Base-by-base conservation (phyloP, 2,113 vertebrate genomes). In the Bucco capensis region DNA sequence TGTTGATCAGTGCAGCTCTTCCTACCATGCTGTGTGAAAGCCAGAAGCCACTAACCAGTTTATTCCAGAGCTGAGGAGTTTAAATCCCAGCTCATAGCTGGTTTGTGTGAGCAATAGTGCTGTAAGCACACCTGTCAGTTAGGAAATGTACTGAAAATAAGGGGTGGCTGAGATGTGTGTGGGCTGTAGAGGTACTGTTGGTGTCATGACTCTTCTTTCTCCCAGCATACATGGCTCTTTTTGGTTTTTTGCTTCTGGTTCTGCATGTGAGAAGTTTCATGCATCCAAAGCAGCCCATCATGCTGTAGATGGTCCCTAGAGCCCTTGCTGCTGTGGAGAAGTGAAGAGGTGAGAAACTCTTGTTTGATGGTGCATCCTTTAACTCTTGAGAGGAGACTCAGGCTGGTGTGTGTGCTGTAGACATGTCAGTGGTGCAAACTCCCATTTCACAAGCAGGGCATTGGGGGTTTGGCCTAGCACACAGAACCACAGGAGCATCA, bases 291-390 rank as follows among this genome's bases (percentile, higher is more conserved):
- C 73, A 97, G 76, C 98, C 98, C 35, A 96, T 98, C 58, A 61
- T 96, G 40, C 96, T 98, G 72, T 98, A 98, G 95, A 90, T 98
- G 86, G 95, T 95, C 47, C 94, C 96, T 42, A 97, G 98, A 69
- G 83, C 57, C 58, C 62, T 53, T 10, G 6, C 64, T 24, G 58
- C 42, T 30, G 50, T 10, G 65, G 30, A 92, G 21, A 76, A 95
- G 71, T 95, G 95, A 96, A 91, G 31, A 31, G 58, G 42, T 44
- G 49, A 79, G 53, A 91, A 47, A 11, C 51, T 83, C 19, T 64
- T 56, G 17, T 19, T 58, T 30, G 31, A 15, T 12, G 33, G 10
- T 24, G 16, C 42, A 40, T 73, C 21, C 35, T 35, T 23, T 24
- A 19, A 9, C 10, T 31, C 42, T 60, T 4, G 17, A 77, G 71